Conservation (phyloP, 2,888 invertebrate species). For the Peribatodes rhomboidaria region DNA sequence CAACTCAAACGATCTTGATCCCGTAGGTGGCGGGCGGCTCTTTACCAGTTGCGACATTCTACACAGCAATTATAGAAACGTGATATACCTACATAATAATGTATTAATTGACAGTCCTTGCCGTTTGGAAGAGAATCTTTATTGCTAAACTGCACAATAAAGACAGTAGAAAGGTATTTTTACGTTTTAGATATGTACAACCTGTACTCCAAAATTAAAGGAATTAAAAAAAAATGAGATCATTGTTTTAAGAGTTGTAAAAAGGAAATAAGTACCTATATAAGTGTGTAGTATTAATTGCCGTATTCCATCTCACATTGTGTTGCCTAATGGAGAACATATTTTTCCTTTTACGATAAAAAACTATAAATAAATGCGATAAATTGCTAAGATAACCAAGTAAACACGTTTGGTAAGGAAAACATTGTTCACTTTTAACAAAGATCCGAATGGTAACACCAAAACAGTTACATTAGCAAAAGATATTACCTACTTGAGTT, state of each 20-base stretch:
- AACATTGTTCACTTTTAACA: conserved; percentile 4
- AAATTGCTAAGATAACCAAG: conserved; percentile 19
- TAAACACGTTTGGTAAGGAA: conserved; percentile 10
- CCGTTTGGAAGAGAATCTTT: background rate
- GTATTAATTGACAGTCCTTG: conserved; percentile 11
- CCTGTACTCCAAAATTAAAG: background rate
- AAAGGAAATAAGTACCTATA: background rate
- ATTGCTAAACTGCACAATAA: background rate
- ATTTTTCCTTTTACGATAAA: conserved; percentile 31
- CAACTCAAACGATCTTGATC: conserved; percentile 53
- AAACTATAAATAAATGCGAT: conserved; percentile 27
- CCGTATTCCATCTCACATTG: background rate
- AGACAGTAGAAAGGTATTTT: background rate
- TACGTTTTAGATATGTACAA: background rate
- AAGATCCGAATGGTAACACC: background rate
- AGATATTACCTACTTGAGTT: background rate
- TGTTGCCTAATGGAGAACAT: conserved; percentile 17
- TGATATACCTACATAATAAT: conserved; percentile 50
- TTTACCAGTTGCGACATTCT: conserved; percentile 64
- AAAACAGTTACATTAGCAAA: background rate
- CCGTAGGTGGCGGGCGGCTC: conserved; percentile 61
- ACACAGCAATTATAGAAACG: conserved; percentile 66
- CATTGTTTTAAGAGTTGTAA: background rate
- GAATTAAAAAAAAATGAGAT: background rate
- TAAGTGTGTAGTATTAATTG: background rate